A percentile compares a stretch with the other conserved stretches of the same genome.
phyloP scores from a whole-genome alignment of 1,140 invertebrate species.

The Mya arenaria region DNA sequence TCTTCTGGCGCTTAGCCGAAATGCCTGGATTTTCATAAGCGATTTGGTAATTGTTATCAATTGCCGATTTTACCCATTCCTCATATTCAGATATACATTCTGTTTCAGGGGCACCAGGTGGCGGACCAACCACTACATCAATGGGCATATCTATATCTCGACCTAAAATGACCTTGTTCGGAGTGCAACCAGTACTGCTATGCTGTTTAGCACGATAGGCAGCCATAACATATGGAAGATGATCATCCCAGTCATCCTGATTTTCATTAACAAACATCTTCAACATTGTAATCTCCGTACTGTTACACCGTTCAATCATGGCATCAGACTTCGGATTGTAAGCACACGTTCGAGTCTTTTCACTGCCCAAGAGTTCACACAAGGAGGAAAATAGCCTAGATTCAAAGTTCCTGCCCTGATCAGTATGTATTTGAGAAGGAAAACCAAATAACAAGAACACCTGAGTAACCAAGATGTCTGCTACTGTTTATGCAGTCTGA shows the following conservation, averaged over 20 bases:
- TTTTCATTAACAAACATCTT: slow-evolving; percentile 31
- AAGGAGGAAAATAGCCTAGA: slow-evolving; percentile 37
- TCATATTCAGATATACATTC: slow-evolving; percentile 56
- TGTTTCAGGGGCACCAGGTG: background rate
- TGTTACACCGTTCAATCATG: slow-evolving; percentile 71
- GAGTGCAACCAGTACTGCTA: slow-evolving; percentile 25
- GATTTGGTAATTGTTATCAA: background rate
- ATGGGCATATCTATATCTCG: slow-evolving; percentile 48
- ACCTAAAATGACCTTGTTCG: slow-evolving; percentile 53
- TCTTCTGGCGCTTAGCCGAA: slow-evolving; percentile 23
- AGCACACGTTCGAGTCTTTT: slow-evolving; percentile 67
- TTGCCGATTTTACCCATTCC: slow-evolving; percentile 46
- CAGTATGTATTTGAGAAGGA: slow-evolving; percentile 56
- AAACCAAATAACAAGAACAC: slow-evolving; percentile 53
- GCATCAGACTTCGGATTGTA: slow-evolving; percentile 78
- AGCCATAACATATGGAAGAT: slow-evolving; percentile 27
- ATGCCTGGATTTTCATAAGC: background rate
- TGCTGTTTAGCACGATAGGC: slow-evolving; percentile 50
- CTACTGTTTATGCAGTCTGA: slow-evolving; percentile 61
- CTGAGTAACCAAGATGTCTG: slow-evolving; percentile 60
- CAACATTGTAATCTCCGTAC: slow-evolving; percentile 64
- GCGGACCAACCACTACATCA: slow-evolving; percentile 49
- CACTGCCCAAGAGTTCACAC: slow-evolving; percentile 49
- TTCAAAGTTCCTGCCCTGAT: slow-evolving; percentile 60
- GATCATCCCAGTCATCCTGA: slow-evolving; percentile 57